A percentile compares a stretch with the other conserved stretches of the same genome.
Evolutionary conservation across 2,797 vertebrate species (phyloP).

Genomic region (Chelmon rostratus): DNA sequence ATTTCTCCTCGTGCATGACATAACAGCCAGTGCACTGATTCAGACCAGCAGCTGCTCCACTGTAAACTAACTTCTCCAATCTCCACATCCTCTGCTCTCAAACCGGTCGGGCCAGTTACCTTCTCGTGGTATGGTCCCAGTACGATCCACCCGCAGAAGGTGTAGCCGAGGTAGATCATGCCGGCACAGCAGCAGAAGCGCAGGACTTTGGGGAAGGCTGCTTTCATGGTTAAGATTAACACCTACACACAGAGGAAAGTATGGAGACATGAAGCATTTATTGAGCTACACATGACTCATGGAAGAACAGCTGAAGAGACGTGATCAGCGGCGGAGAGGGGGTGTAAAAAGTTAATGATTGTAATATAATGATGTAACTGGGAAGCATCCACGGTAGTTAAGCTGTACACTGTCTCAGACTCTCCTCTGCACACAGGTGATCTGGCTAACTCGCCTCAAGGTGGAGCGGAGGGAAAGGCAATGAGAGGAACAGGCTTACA

Average conservation of each 20-base stretch:
- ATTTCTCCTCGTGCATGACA: background rate
- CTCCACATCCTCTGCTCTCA: background rate
- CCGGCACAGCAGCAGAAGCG: slow-evolving; percentile 98
- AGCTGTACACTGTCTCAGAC: background rate
- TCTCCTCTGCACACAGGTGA: background rate
- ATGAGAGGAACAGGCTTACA: background rate
- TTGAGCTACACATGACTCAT: background rate
- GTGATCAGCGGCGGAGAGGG: background rate
- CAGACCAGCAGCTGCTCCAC: background rate
- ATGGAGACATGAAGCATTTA: background rate
- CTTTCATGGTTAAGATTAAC: slow-evolving; percentile 97
- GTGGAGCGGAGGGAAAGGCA: background rate
- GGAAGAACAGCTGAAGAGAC: background rate
- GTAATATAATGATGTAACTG: background rate
- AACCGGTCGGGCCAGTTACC: slow-evolving; percentile 77
- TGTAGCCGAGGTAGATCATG: slow-evolving; percentile 98
- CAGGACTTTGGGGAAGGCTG: slow-evolving; percentile 94
- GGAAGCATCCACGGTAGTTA: background rate
- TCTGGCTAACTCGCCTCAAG: background rate
- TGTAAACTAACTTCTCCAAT: slow-evolving; percentile 2
- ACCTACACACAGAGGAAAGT: slow-evolving; percentile 82
- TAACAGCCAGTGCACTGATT: background rate
- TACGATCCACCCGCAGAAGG: slow-evolving; percentile 99
- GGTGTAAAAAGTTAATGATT: background rate
- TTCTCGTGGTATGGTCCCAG: slow-evolving; percentile 97